Conservation (phyloP, 2,888 invertebrate genomes). For the Habroteleia sp. region DNA sequence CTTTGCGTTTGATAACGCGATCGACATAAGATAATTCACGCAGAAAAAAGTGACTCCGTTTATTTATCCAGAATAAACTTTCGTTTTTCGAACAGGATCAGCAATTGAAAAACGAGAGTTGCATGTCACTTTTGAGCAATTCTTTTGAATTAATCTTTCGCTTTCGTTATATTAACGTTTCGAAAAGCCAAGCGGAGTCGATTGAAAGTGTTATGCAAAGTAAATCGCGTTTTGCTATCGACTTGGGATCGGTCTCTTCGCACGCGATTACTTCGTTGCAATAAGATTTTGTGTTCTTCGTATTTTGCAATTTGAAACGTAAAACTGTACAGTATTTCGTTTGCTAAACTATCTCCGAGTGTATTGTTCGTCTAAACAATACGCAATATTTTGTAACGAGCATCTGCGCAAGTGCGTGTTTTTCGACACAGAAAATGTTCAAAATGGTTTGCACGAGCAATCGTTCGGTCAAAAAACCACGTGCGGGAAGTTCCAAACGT, state of each 20-base stretch:
- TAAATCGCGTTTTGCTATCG: too few species aligned
- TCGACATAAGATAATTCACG: constrained; percentile 3
- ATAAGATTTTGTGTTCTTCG: too few species aligned
- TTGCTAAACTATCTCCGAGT: neutral
- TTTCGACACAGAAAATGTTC: too few species aligned
- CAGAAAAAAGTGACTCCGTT: constrained; percentile 1
- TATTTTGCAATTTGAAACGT: too few species aligned
- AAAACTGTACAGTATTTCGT: constrained; percentile 3
- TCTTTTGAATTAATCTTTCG: constrained; percentile 14
- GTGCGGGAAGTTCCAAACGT: too few species aligned
- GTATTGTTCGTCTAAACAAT: constrained; percentile 8
- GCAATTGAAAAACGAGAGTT: constrained; percentile 16
- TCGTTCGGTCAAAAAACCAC: too few species aligned
- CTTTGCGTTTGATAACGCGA: neutral
- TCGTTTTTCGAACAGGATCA: neutral
- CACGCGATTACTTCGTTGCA: neutral
- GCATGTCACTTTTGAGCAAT: constrained; percentile 5
- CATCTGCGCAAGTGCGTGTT: too few species aligned
- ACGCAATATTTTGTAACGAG: too few species aligned
- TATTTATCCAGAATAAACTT: neutral
- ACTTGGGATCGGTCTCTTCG: neutral
- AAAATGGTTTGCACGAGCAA: too few species aligned
- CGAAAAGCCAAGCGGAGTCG: neutral
- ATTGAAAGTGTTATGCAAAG: too few species aligned
- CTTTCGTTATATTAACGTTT: constrained; percentile 40